phyloP scores from a whole-genome alignment of 2,113 vertebrate species.

The Pseudorasbora parva region DNA sequence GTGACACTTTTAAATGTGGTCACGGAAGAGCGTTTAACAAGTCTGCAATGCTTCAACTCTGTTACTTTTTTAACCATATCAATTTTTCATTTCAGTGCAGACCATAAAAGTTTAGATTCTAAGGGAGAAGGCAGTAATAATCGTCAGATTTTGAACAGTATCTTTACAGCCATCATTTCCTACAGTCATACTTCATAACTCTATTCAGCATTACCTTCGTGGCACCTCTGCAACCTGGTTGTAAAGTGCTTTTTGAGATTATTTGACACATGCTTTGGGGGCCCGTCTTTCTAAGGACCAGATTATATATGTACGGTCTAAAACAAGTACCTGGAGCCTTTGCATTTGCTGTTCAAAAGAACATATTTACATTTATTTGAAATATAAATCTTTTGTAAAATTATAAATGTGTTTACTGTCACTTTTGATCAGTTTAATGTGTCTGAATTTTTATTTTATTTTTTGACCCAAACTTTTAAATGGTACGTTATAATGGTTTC shows the following conservation, averaged over 20 bases:
- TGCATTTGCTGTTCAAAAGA: too few relatives aligned
- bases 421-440: too few relatives aligned
- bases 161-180: slow-evolving; percentile 37
- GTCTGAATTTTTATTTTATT: too few relatives aligned
- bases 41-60: slow-evolving; percentile 25
- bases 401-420: too few relatives aligned
- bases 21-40: slow-evolving; percentile 15
- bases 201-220: slow-evolving; percentile 36
- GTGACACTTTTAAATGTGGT: slow-evolving; percentile 18
- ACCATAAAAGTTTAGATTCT: slow-evolving; percentile 49
- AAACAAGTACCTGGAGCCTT: background rate
- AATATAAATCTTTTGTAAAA: too few relatives aligned
- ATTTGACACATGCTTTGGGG: slow-evolving; percentile 21
- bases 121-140: slow-evolving; percentile 34
- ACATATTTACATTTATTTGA: too few relatives aligned
- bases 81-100: slow-evolving; percentile 37
- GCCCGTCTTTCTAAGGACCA: slow-evolving; percentile 6
- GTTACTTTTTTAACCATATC: slow-evolving; percentile 39
- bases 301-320: slow-evolving; percentile 31
- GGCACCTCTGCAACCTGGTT: slow-evolving; percentile 44
- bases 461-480: too few relatives aligned
- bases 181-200: slow-evolving; percentile 48
- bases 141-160: slow-evolving; percentile 39
- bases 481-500: too few relatives aligned
- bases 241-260: slow-evolving; percentile 49